These are phyloP conservation scores for Chrysolophus pictus DNA, from an alignment of 2,797 vertebrate species.

Conservation along the genomic window DNA sequence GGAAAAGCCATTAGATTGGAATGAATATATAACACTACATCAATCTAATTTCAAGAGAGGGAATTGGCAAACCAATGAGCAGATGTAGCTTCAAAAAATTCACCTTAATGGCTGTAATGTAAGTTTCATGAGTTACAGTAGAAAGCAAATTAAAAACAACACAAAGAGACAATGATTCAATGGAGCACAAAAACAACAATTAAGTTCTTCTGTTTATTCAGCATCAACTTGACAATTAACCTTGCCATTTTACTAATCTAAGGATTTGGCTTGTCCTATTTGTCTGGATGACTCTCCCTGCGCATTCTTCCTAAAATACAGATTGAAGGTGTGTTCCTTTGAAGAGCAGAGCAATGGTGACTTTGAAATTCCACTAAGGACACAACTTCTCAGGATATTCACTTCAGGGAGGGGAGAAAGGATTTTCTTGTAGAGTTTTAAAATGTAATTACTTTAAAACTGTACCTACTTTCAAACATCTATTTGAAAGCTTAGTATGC, in stretches of 20 bases:
- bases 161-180: conserved; percentile 67
- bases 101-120: conserved; percentile 70
- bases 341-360: neutral
- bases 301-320: neutral
- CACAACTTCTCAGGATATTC: neutral
- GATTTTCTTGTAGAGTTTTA: neutral
- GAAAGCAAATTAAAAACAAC: conserved; percentile 76
- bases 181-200: conserved; percentile 62
- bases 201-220: conserved; percentile 53
- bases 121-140: conserved; percentile 73
- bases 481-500: neutral
- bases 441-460: conserved; percentile 30
- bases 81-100: conserved; percentile 66
- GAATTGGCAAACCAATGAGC: conserved; percentile 70
- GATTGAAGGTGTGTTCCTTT: neutral
- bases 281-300: conserved; percentile 16
- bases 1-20: conserved; percentile 76
- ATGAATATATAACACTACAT: conserved; percentile 74
- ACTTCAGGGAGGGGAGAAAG: neutral
- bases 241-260: conserved; percentile 49
- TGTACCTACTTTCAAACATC: neutral
- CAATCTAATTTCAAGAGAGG: conserved; percentile 77
- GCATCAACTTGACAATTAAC: conserved; percentile 66
- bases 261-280: conserved; percentile 35
- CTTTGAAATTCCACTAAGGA: conserved; percentile 38